Evolutionary conservation across 2,797 vertebrate species (phyloP), one percentile per base, ranked within the genome.

Genomic region (Calcarius lapponicus): DNA sequence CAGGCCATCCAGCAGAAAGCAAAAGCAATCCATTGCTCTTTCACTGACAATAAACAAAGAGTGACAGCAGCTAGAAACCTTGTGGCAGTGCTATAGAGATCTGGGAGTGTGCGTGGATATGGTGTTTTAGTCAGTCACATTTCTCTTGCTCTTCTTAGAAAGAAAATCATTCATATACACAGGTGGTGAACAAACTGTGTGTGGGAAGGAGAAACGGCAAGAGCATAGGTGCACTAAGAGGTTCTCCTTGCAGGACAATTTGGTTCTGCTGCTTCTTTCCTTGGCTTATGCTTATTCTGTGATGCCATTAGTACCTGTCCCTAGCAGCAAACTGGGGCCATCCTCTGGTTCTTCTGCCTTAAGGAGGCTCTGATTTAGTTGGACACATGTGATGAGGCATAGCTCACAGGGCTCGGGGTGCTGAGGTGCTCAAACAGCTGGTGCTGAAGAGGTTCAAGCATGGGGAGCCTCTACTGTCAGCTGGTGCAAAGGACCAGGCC

Each of bases 1-100:
- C 70, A 90, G 92, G 88, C 96, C 93, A 95, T 93, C 92, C 93
- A 95, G 85, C 83, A 94, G 75, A 88, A 95, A 93, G 64, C 64
- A 91, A 76, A 92, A 84, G 89, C 91, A 94, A 96, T 96, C 86
- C 64, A 3, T 90, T 91, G 75, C 93, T 96, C 80, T 87, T 93
- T 90, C 73, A 31, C 86, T 87, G 93, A 61, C 93, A 86, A 80
- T 91, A 81, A 94, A 71, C 53, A 70, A 47, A 70, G 29, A 88
- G 78, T 53, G 73, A 96, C 94, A 95, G 72, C 84, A 80, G 88
- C 90, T 88, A 48, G 80, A 92, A 97, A 85, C 75, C 72, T 83
- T 38, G 51, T 86, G 4, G 4, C 50, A 56, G 50, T 64, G 74
- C 58, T 74, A 0, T 10, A 42, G 54, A 80, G 79, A 90, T 65